Percentiles rank a stretch among this genome's conserved stretches.
Conservation (phyloP, 2,797 vertebrate species). For the Naso thynnoides region DNA sequence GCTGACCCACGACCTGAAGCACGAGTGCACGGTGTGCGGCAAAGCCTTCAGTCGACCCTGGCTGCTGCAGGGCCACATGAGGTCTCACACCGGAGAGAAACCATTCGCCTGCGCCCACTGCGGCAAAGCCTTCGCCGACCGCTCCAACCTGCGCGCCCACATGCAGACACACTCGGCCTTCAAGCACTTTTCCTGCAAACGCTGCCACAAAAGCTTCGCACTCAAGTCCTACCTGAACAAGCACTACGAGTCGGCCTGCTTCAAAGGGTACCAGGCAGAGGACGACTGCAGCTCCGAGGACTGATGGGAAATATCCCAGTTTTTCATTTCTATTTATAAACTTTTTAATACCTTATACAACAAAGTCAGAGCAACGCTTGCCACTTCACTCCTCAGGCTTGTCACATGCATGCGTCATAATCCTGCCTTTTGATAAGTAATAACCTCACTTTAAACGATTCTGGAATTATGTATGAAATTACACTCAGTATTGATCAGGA, state of each 20-base stretch:
- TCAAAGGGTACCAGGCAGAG: conserved; percentile 84
- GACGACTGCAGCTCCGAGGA: conserved; percentile 75
- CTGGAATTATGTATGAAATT: conserved; percentile 58
- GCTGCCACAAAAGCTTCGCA: conserved; percentile 92
- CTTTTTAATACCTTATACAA: conserved; percentile 36
- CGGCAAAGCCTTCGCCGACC: conserved; percentile 92
- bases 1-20: conserved; percentile 93
- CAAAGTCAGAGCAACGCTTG: conserved; percentile 28
- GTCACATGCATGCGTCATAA: conserved; percentile 64
- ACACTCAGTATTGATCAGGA: conserved; percentile 46
- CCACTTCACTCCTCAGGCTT: conserved; percentile 37
- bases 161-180: conserved; percentile 95
- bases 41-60: conserved; percentile 94
- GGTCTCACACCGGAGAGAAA: conserved; percentile 93
- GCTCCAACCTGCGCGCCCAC: conserved; percentile 94
- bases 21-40: conserved; percentile 90
- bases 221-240: conserved; percentile 97
- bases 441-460: conserved; percentile 62
- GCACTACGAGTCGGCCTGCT: conserved; percentile 93
- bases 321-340: conserved; percentile 16
- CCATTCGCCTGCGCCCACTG: conserved; percentile 93
- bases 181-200: conserved; percentile 92
- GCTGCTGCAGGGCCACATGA: conserved; percentile 94
- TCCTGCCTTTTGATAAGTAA: conserved; percentile 69
- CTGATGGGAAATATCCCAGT: conserved; percentile 32